These are phyloP conservation scores for Apostichopus leukothele DNA, from an alignment of 53 echinoderm and acorn worm species.

Conservation along the genomic window DNA sequence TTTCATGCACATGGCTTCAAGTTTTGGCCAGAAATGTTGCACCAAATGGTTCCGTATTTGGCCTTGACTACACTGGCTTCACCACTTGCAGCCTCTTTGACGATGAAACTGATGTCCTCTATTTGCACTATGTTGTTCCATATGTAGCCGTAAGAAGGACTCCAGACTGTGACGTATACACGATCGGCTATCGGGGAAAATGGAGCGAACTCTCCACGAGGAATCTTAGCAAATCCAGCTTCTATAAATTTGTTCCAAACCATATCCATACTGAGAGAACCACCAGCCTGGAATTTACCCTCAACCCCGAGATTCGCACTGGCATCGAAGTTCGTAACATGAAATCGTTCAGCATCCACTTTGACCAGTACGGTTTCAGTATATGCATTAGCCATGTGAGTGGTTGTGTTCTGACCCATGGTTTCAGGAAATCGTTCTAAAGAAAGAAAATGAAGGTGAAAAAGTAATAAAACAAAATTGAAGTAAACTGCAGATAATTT, in stretches of 20 bases:
- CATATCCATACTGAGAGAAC: not conserved
- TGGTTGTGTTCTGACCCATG: not conserved
- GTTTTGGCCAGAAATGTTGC: not conserved
- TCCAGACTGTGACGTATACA: not conserved
- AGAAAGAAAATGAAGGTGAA: too few species aligned
- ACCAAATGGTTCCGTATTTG: slow-evolving; percentile 25
- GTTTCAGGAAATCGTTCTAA: too few species aligned
- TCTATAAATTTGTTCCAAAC: not conserved
- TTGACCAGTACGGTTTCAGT: not conserved
- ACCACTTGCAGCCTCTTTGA: not conserved
- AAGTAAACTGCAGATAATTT: too few species aligned
- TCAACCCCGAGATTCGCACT: not conserved
- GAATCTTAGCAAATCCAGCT: not conserved
- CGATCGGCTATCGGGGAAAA: not conserved
- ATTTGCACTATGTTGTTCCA: not conserved
- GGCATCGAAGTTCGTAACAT: not conserved
- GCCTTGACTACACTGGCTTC: not conserved
- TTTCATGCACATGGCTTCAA: not conserved
- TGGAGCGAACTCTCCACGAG: not conserved
- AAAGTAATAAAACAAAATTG: too few species aligned
- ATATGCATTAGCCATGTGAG: slow-evolving; percentile 22
- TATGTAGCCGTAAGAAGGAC: not conserved
- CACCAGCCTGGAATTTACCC: not conserved
- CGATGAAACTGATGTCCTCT: not conserved
- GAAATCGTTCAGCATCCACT: too few species aligned